Conservation (phyloP, 1,140 invertebrate genomes). For the Drosophila ambigua region DNA sequence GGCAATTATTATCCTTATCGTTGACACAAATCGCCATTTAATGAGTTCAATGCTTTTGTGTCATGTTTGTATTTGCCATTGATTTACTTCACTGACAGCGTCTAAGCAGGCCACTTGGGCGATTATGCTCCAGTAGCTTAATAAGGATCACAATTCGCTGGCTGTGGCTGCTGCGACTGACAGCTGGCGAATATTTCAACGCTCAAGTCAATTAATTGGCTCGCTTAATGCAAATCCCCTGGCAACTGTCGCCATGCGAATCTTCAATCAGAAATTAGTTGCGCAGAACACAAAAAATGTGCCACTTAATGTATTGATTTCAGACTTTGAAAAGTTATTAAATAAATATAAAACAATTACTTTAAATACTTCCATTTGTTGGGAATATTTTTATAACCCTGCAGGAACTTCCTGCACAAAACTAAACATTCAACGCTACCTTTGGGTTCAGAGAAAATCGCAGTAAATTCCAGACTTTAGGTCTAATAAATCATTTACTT, state of each 20-base stretch:
- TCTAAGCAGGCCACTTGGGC: constrained; percentile 24
- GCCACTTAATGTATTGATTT: too few species aligned
- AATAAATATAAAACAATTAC: too few species aligned
- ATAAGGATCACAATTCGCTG: constrained; percentile 36
- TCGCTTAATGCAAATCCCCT: constrained; percentile 10
- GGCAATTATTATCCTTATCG: constrained; percentile 78
- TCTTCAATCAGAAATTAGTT: neutral
- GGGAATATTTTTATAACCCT: too few species aligned
- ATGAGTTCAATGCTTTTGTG: constrained; percentile 70
- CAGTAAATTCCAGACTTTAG: constrained; percentile 27
- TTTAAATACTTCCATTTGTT: too few species aligned
- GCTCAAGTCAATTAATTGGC: constrained; percentile 39
- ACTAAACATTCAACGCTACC: too few species aligned
- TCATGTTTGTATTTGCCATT: constrained; percentile 69
- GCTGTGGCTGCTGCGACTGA: constrained; percentile 31
- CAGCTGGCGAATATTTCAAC: constrained; percentile 39
- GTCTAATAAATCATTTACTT: constrained; percentile 61
- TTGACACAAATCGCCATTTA: constrained; percentile 80
- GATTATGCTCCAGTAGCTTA: constrained; percentile 40
- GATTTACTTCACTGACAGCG: constrained; percentile 66
- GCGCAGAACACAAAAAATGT: too few species aligned
- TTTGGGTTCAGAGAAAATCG: constrained; percentile 2
- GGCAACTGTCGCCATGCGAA: constrained; percentile 1
- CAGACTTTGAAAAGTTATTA: too few species aligned
- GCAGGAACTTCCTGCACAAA: too few species aligned